Evolutionary conservation across 2,888 invertebrate species (phyloP).

Genomic region (Drosophila algonquin): DNA sequence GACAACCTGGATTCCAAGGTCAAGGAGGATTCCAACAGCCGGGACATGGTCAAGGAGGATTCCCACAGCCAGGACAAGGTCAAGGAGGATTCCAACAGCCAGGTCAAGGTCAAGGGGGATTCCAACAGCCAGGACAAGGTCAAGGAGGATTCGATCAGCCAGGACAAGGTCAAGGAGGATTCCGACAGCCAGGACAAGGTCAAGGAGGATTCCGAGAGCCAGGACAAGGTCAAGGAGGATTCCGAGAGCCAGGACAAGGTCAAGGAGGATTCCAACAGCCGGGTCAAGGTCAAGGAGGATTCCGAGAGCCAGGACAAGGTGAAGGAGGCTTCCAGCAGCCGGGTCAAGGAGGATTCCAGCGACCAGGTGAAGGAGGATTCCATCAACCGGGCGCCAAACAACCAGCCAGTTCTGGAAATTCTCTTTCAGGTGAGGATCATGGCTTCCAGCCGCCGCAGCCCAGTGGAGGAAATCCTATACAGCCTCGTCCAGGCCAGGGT

Average conservation of each 20-base stretch:
- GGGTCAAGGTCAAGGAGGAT: not conserved
- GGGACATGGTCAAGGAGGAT: not conserved
- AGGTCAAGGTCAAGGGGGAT: slow-evolving; percentile 8
- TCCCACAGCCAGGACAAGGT: slow-evolving; percentile 7
- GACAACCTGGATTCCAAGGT: not conserved
- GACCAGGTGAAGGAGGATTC: not conserved
- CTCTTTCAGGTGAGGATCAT: slow-evolving; percentile 1
- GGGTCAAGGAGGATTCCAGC: not conserved
- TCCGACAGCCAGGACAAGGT: slow-evolving; percentile 2
- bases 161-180: slow-evolving; percentile 9
- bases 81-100: slow-evolving; percentile 12
- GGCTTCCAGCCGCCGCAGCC: slow-evolving; percentile 18
- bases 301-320: too few species aligned
- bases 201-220: slow-evolving; percentile 7
- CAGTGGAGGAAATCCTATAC: slow-evolving; percentile 15
- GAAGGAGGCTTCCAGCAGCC: not conserved
- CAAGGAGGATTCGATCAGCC: slow-evolving; percentile 2
- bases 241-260: not conserved
- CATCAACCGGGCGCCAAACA: not conserved
- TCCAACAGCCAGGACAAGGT: slow-evolving; percentile 3
- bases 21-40: not conserved
- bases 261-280: not conserved
- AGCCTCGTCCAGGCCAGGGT: slow-evolving; percentile 31
- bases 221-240: slow-evolving; percentile 1
- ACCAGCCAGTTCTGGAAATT: not conserved